phyloP scores from a whole-genome alignment of 2,113 vertebrate species.

The Callochromis pleurospilus region DNA sequence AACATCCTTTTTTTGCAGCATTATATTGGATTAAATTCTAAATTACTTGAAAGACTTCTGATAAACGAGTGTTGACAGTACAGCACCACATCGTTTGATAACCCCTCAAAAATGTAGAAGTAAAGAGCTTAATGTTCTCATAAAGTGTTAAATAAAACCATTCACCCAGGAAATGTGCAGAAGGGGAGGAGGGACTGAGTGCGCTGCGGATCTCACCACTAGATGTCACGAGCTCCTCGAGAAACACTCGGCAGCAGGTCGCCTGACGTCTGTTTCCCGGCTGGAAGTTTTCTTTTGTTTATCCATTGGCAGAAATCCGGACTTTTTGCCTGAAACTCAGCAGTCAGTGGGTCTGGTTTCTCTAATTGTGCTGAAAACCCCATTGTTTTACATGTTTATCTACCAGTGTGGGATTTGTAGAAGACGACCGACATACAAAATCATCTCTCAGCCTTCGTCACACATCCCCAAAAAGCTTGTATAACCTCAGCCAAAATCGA shows the following conservation, averaged over 20 bases:
- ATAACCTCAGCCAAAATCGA: not conserved
- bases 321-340: not conserved
- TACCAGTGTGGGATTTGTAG: not conserved
- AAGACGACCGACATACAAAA: not conserved
- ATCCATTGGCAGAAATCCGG: not conserved
- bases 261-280: not conserved
- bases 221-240: conserved; percentile 32
- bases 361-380: not conserved
- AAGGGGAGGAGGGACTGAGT: not conserved
- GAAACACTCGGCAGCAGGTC: not conserved
- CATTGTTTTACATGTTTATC: not conserved
- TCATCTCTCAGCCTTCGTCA: not conserved
- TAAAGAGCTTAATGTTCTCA: not conserved
- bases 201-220: conserved; percentile 9
- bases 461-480: not conserved
- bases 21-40: not conserved
- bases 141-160: conserved; percentile 16
- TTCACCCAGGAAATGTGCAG: not conserved
- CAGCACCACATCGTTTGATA: not conserved
- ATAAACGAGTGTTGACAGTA: not conserved
- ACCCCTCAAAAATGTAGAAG: not conserved
- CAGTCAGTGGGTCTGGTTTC: not conserved
- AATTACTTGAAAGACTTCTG: not conserved
- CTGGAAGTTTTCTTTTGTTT: conserved; percentile 38
- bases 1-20: not conserved